Evolutionary conservation across 1,140 invertebrate genomes (phyloP).

Genomic region (Oryzaephilus surinamensis): DNA sequence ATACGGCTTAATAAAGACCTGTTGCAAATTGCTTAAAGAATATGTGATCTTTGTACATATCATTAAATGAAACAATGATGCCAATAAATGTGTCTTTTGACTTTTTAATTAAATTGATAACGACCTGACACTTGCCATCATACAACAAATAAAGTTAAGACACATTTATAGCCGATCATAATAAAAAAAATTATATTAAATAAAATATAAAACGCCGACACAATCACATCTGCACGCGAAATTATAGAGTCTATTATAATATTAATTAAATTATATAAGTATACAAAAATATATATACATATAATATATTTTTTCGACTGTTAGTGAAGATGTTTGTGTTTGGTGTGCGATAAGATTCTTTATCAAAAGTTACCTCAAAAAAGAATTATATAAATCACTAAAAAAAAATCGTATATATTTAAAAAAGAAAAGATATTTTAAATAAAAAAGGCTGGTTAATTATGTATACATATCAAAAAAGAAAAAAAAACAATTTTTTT

Average conservation of each 20-base stretch:
- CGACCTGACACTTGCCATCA: conserved; percentile 34
- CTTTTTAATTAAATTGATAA: conserved; percentile 27
- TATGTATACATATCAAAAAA: conserved; percentile 26
- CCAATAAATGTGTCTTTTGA: conserved; percentile 13
- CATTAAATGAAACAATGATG: no score
- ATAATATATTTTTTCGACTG: conserved; percentile 31
- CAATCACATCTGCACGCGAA: conserved; percentile 24
- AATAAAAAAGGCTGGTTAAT: conserved; percentile 26
- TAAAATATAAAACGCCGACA: conserved; percentile 14
- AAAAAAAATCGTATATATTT: no score
- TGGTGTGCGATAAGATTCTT: conserved; percentile 21
- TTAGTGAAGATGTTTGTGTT: conserved; percentile 24
- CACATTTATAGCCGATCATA: no score
- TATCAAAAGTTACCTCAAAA: conserved; percentile 15
- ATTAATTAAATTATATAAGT: conserved; percentile 4
- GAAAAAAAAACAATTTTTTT: conserved; percentile 9
- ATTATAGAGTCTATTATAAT: conserved; percentile 8
- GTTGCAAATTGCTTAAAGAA: conserved; percentile 9
- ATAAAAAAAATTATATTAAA: no score
- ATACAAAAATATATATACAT: conserved; percentile 21
- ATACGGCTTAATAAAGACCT: not conserved
- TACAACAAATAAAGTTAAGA: no score
- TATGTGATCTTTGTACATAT: conserved; percentile 32
- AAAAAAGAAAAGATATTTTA: no score
- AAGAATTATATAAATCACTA: conserved; percentile 19